Percentiles rank a stretch among this genome's conserved stretches.
phyloP scores from a whole-genome alignment of 2,113 vertebrate genomes.

The Benitochromis conjunctus region DNA sequence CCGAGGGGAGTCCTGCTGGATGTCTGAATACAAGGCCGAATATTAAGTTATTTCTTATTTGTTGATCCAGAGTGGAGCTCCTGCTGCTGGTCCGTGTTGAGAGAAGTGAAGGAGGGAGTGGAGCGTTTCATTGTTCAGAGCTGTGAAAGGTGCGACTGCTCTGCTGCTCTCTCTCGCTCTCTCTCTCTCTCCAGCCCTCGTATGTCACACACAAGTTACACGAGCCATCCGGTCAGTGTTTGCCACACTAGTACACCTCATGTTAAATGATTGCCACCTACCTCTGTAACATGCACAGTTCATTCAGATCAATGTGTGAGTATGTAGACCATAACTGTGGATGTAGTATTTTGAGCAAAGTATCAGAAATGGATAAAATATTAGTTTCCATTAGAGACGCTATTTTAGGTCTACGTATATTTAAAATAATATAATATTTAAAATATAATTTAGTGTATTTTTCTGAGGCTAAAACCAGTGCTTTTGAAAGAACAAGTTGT shows the following conservation, averaged over 20 bases:
- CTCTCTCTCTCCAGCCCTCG: not conserved
- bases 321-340: not conserved
- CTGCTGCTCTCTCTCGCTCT: not conserved
- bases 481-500: not conserved
- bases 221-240: not conserved
- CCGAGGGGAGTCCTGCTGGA: not conserved
- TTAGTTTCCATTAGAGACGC: not conserved
- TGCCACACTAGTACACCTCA: not conserved
- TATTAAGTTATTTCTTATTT: not conserved
- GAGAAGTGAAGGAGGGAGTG: not conserved
- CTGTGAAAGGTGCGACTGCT: constrained; percentile 31
- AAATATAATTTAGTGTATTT: not conserved
- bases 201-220: not conserved
- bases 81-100: not conserved
- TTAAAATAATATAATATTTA: not conserved
- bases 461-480: not conserved
- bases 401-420: not conserved
- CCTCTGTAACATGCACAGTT: not conserved
- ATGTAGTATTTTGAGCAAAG: not conserved
- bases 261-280: not conserved
- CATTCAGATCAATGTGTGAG: not conserved
- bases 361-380: not conserved
- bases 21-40: not conserved
- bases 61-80: not conserved
- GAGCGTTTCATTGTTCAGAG: not conserved